phyloP scores from a whole-genome alignment of 1,140 invertebrate genomes.

The Drosophila sproati region DNA sequence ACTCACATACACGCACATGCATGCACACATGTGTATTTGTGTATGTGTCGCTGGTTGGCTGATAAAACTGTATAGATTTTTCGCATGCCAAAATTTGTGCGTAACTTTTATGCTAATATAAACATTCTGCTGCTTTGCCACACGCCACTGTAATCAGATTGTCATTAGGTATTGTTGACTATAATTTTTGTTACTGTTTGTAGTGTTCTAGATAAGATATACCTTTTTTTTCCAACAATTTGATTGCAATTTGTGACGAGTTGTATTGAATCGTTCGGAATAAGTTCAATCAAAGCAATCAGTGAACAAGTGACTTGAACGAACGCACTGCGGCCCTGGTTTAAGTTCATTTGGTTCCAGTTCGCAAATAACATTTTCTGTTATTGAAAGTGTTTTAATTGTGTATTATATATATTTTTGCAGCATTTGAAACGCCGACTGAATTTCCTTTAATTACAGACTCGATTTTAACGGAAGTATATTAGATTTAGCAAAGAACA shows the following conservation, averaged over 20 bases:
- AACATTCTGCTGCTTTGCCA: background rate
- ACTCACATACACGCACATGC: constrained; percentile 16
- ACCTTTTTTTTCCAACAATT: constrained; percentile 40
- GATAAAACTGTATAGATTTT: constrained; percentile 59
- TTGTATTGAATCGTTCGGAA: constrained; percentile 16
- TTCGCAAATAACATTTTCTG: background rate
- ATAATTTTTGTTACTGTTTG: background rate
- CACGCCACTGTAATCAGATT: background rate
- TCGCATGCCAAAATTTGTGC: constrained; percentile 34
- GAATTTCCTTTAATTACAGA: too few species aligned
- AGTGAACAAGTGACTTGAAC: background rate
- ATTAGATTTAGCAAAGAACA: too few species aligned
- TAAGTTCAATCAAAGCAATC: constrained; percentile 11
- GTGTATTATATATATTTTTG: too few species aligned
- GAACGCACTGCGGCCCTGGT: constrained; percentile 9
- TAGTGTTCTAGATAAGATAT: constrained; percentile 7
- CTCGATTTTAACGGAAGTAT: too few species aligned
- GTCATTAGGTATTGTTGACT: background rate
- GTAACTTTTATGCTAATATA: constrained; percentile 5
- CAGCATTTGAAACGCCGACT: too few species aligned
- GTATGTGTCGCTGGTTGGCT: constrained; percentile 26
- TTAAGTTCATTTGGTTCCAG: constrained; percentile 1
- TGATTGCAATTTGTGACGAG: constrained; percentile 28
- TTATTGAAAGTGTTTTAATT: background rate
- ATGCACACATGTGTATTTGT: constrained; percentile 12